Conservation (phyloP, 1,140 invertebrate genomes). For the Sitodiplosis mosellana region DNA sequence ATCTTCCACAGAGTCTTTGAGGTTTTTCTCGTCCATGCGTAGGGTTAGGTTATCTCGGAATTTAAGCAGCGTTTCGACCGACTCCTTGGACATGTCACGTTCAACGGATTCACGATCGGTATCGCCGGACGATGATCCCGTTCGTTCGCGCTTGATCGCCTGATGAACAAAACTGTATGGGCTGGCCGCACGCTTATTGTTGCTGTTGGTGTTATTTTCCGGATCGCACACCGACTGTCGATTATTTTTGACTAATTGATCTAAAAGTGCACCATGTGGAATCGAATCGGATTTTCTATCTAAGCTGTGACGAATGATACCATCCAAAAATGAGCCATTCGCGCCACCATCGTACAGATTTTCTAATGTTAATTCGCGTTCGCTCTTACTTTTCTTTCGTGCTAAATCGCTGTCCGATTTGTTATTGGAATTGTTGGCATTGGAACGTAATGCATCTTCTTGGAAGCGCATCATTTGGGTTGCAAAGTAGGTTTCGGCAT, state of each 20-base stretch:
- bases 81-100: slow-evolving; percentile 2
- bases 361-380: slow-evolving; percentile 31
- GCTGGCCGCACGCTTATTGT: slow-evolving; percentile 15
- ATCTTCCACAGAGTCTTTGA: background rate
- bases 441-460: slow-evolving; percentile 36
- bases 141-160: slow-evolving; percentile 20
- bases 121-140: slow-evolving; percentile 8
- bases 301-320: slow-evolving; percentile 55
- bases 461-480: slow-evolving; percentile 63
- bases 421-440: slow-evolving; percentile 11
- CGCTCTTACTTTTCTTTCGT: slow-evolving; percentile 10
- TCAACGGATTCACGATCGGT: slow-evolving; percentile 1
- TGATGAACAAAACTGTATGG: slow-evolving; percentile 12
- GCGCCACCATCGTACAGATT: slow-evolving; percentile 40
- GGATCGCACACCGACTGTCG: slow-evolving; percentile 21
- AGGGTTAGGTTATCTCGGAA: background rate
- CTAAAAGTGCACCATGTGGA: slow-evolving; percentile 44
- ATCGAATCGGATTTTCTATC: slow-evolving; percentile 27
- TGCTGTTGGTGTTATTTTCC: background rate
- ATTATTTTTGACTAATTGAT: slow-evolving; percentile 48
- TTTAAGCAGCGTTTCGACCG: slow-evolving; percentile 1
- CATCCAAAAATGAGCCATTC: slow-evolving; percentile 59
- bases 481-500: slow-evolving; percentile 50
- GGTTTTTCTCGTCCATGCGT: background rate
- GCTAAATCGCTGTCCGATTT: slow-evolving; percentile 15